These are phyloP conservation scores for Glaucidium brasilianum DNA, from an alignment of 2,113 vertebrate species.

Conservation along the genomic window DNA sequence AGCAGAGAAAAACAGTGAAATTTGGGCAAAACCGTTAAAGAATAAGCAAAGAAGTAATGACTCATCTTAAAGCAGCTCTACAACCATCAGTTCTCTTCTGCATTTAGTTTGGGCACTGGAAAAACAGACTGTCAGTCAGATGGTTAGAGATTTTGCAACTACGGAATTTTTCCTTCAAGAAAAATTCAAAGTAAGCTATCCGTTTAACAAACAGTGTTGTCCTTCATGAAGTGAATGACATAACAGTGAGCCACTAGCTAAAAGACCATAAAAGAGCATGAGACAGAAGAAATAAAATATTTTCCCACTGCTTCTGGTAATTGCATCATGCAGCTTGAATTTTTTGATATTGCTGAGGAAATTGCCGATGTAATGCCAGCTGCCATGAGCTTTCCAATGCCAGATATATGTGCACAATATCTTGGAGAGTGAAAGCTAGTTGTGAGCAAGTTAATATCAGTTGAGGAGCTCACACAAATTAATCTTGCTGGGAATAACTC, in stretches of 20 bases:
- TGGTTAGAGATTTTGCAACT: neutral
- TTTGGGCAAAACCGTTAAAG: neutral
- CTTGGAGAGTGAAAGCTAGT: neutral
- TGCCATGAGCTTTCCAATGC: neutral
- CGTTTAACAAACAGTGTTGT: neutral
- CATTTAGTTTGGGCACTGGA: neutral
- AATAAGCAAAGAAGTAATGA: neutral
- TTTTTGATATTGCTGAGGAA: conserved; percentile 2
- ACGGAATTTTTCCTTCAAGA: neutral
- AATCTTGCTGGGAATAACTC: neutral
- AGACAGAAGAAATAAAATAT: conserved; percentile 34
- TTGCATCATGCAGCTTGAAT: neutral
- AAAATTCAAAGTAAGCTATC: neutral
- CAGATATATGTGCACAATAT: conserved; percentile 29
- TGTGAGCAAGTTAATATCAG: neutral
- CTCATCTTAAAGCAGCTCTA: neutral
- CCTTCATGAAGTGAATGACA: conserved; percentile 4
- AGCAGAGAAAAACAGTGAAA: neutral
- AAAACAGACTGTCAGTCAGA: neutral
- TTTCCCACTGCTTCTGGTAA: conserved; percentile 24
- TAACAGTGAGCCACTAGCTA: neutral
- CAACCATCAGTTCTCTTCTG: neutral
- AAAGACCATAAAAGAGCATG: neutral
- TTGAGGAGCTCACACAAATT: neutral
- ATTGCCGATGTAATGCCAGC: neutral